Conservation (phyloP, 2,113 vertebrate genomes). For the Oreotrochilus melanogaster region DNA sequence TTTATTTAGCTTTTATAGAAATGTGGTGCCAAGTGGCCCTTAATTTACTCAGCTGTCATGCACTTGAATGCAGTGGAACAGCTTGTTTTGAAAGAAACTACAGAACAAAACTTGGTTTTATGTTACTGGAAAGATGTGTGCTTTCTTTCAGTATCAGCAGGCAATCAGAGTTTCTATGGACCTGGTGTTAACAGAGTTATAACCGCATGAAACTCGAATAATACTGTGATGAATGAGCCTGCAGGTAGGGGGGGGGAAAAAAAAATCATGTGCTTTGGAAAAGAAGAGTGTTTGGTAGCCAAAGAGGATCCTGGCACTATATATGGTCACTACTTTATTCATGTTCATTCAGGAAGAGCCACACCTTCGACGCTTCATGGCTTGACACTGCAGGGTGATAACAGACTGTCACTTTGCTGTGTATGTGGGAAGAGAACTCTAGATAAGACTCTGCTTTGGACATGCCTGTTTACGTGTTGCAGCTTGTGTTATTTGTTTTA, state of each 20-base stretch:
- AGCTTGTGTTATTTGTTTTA: background rate
- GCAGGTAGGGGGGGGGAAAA: background rate
- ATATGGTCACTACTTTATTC: constrained; percentile 10
- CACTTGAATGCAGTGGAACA: background rate
- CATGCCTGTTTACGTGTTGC: background rate
- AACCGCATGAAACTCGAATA: background rate
- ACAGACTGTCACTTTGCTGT: background rate
- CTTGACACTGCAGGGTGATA: background rate
- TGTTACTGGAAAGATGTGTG: constrained; percentile 17
- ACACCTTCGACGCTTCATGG: background rate
- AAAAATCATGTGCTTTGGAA: constrained; percentile 14
- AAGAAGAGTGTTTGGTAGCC: background rate
- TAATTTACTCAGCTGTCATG: constrained; percentile 1
- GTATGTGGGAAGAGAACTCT: background rate
- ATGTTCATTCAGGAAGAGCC: constrained; percentile 17
- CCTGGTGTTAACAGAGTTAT: constrained; percentile 49
- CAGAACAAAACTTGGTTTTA: constrained; percentile 1
- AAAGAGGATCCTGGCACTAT: constrained; percentile 2
- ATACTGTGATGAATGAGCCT: background rate
- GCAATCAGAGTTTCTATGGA: background rate
- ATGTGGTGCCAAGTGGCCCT: background rate
- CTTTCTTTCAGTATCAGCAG: constrained; percentile 23
- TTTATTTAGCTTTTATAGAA: background rate
- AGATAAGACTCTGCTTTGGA: background rate
- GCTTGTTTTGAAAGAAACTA: constrained; percentile 20